These are phyloP conservation scores for Drosophila eugracilis DNA, from an alignment of 1,140 invertebrate species.

Conservation along the genomic window DNA sequence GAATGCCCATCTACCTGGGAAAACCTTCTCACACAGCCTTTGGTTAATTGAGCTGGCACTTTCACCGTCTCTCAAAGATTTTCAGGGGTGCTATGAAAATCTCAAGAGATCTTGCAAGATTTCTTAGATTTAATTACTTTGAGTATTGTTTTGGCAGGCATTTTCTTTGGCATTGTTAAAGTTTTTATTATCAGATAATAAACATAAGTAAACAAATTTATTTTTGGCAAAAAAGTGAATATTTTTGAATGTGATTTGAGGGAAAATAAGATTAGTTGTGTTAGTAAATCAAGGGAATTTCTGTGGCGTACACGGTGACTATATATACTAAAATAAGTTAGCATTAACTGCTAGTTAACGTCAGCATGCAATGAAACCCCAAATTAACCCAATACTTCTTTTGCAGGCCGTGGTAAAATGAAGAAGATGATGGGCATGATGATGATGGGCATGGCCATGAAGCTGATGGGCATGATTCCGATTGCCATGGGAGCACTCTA, in stretches of 20 bases:
- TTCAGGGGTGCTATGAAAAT: slow-evolving; percentile 4
- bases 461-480: slow-evolving; percentile 90
- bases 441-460: slow-evolving; percentile 92
- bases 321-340: background rate
- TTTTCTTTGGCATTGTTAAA: background rate
- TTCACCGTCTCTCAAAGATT: slow-evolving; percentile 48
- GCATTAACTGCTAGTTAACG: background rate
- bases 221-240: background rate
- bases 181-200: background rate
- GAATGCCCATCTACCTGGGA: slow-evolving; percentile 24
- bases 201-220: background rate
- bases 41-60: slow-evolving; percentile 50
- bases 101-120: slow-evolving; percentile 3
- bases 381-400: slow-evolving; percentile 1
- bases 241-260: too few species aligned
- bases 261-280: too few species aligned
- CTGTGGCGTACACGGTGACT: too few species aligned
- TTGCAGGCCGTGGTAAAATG: slow-evolving; percentile 89
- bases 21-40: slow-evolving; percentile 69
- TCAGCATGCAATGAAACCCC: background rate
- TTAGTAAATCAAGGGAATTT: too few species aligned
- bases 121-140: background rate
- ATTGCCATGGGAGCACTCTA: slow-evolving; percentile 90
- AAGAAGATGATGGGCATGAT: slow-evolving; percentile 94
- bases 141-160: slow-evolving; percentile 4